phyloP scores from a whole-genome alignment of 2,888 invertebrate genomes.

The Anticlea derivata region DNA sequence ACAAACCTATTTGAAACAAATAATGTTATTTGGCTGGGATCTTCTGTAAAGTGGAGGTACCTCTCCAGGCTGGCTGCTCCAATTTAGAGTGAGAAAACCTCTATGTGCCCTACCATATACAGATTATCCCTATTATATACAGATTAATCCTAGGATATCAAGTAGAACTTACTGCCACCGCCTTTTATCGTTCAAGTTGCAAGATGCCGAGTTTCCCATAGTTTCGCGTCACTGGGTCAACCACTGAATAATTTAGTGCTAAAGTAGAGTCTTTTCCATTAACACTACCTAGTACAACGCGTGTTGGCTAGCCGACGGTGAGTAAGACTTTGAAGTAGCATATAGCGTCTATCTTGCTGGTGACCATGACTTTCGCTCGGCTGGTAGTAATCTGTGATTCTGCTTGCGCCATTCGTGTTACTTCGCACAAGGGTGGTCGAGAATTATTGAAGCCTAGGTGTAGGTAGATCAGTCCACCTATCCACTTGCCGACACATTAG shows the following conservation, averaged over 20 bases:
- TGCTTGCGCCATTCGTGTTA: constrained; percentile 47
- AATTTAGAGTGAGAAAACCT: no score
- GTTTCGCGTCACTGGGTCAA: constrained; percentile 5
- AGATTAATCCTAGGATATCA: constrained; percentile 8
- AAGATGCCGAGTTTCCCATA: constrained; percentile 77
- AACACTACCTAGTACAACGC: constrained; percentile 22
- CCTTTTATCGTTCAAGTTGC: constrained; percentile 72
- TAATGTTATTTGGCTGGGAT: no score
- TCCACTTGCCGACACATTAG: no score
- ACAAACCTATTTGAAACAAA: no score
- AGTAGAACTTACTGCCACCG: constrained; percentile 72
- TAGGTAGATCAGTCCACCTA: no score
- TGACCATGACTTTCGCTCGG: constrained; percentile 76
- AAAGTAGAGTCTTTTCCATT: background rate
- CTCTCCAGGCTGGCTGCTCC: no score
- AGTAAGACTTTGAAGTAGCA: constrained; percentile 30
- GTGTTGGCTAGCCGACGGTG: constrained; percentile 32
- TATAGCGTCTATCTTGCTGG: constrained; percentile 40
- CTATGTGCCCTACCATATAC: no score
- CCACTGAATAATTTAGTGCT: constrained; percentile 9
- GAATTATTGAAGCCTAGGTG: constrained; percentile 4
- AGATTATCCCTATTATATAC: no score
- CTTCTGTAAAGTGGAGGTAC: no score
- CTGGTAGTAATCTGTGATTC: constrained; percentile 28
- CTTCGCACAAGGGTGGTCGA: constrained; percentile 35